Evolutionary conservation across 2,113 vertebrate genomes (phyloP).

Genomic region (Terrapene triunguis): DNA sequence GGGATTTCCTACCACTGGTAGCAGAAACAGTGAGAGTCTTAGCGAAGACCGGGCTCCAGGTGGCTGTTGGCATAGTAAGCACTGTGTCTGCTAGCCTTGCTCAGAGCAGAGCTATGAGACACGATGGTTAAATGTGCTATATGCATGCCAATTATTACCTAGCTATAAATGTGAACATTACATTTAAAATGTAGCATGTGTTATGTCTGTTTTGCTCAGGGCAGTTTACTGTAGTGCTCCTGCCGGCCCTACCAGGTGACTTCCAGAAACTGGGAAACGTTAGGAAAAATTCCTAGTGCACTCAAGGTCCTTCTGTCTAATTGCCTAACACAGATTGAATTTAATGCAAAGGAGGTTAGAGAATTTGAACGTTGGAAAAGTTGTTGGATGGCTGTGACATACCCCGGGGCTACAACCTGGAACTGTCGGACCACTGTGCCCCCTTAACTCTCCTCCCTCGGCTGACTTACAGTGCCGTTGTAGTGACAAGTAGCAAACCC

Average conservation of each 20-base stretch:
- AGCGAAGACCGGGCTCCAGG: neutral
- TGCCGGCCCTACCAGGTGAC: neutral
- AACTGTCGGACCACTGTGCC: too few species aligned
- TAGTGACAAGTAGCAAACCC: too few species aligned
- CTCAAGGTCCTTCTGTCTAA: neutral
- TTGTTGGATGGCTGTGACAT: too few species aligned
- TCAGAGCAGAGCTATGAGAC: neutral
- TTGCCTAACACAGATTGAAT: neutral
- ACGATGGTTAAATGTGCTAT: neutral
- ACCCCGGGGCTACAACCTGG: too few species aligned
- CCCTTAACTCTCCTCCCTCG: too few species aligned
- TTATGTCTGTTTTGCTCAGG: neutral
- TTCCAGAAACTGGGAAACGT: neutral
- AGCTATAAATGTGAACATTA: neutral
- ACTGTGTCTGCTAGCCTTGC: neutral
- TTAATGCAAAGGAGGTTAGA: neutral
- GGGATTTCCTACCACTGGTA: neutral
- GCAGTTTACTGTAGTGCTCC: neutral
- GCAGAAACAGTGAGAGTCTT: neutral
- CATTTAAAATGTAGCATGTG: neutral
- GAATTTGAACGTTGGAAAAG: neutral
- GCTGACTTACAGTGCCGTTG: too few species aligned
- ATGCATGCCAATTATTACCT: neutral
- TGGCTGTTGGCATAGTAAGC: neutral
- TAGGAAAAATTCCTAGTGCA: accelerated